These are phyloP conservation scores for Batillaria attramentaria DNA, from an alignment of 1,140 invertebrate genomes.

Conservation along the genomic window DNA sequence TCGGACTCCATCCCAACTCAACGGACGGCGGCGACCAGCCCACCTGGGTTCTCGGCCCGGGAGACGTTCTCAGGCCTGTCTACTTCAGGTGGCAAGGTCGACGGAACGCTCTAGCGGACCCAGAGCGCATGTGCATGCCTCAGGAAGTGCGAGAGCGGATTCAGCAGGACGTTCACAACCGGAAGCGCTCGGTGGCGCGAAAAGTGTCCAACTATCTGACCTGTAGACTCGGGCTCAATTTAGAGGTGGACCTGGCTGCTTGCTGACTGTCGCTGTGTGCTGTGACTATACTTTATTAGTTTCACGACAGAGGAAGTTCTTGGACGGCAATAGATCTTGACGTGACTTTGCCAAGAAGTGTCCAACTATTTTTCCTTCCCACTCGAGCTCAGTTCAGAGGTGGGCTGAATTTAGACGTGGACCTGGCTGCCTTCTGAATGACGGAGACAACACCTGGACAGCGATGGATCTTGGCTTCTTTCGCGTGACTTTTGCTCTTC, in stretches of 20 bases:
- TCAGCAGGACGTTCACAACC: conserved; percentile 32
- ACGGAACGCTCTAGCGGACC: conserved; percentile 41
- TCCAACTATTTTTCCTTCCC: no score
- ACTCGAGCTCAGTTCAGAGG: no score
- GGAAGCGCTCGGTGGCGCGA: conserved; percentile 30
- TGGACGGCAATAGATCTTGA: background rate
- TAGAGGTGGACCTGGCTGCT: conserved; percentile 37
- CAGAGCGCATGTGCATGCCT: conserved; percentile 37
- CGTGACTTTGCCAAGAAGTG: background rate
- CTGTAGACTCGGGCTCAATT: conserved; percentile 25
- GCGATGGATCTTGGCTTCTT: no score
- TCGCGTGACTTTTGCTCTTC: no score
- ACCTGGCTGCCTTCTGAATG: no score
- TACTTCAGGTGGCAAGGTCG: conserved; percentile 28
- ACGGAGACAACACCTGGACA: no score
- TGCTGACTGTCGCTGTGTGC: background rate
- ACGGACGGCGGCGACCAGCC: background rate
- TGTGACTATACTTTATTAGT: no score
- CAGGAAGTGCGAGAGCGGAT: conserved; percentile 39
- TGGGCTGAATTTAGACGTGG: no score
- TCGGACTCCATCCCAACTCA: background rate
- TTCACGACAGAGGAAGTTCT: background rate
- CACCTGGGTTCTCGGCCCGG: background rate
- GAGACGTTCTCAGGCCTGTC: background rate
- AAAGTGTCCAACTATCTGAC: conserved; percentile 36